Base-by-base conservation (phyloP, 2,113 vertebrate genomes). In the Plecturocebus donacophilus region DNA sequence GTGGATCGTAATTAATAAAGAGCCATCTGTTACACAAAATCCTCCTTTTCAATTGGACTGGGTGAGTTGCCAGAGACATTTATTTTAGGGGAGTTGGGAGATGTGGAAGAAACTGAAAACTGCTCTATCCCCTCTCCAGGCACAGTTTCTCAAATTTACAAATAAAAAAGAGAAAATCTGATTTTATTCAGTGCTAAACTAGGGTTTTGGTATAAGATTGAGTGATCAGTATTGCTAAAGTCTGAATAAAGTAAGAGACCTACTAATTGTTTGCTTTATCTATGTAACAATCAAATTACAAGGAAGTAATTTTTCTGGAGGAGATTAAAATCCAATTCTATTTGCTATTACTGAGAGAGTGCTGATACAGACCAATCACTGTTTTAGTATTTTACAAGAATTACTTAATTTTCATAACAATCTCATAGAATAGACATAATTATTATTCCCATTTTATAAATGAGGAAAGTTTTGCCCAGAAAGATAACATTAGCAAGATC, bases 21-120 rank as follows among this genome's bases (percentile, higher is more conserved):
- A 75, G 9, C 30, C 76, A 56, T 52, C 68, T 80, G 1, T 2
- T 64, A 42, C 35, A 38, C 10, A 49, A 68, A 91, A 20, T 82
- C 47, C 0, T 32, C 14, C 5, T 77, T 17, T 82, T 83, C 11
- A 47, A 3, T 27, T 42, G 19, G 52, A 20, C 21, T 77, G 13
- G 14, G 14, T 61, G 64, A 80, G 8, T 68, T 73, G 2, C 23
- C 17, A 11, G 38, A 70, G 27, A 3, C 1, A 45, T 87, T 85
- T 94, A 23, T 71, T 94, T 71, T 64, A 80, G 17, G 1, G 8
- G 7, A 82, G 27, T 35, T 61, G 10, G 8, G 5, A 83, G 9
- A 45, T 68, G 21, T 68, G 13, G 5, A 96, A 83, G 42, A 89
- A 81, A 79, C 8, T 86, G 32, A 76, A 82, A 95, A 70, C 30